phyloP scores from a whole-genome alignment of 2,113 vertebrate genomes.

The Synodontis membranacea region DNA sequence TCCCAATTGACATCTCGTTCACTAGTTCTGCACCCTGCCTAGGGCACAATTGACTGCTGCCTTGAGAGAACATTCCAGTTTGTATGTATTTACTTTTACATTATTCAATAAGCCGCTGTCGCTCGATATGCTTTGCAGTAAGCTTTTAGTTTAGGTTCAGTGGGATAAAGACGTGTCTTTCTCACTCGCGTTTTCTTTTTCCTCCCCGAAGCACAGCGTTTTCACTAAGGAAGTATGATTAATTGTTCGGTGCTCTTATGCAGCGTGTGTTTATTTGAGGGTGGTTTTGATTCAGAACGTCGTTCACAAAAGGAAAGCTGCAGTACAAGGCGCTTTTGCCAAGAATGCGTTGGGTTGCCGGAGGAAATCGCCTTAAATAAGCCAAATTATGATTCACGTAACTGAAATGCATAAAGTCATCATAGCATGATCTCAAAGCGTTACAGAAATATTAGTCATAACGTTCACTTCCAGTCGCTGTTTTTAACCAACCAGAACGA shows the following conservation, averaged over 20 bases:
- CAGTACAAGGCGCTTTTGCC: not conserved
- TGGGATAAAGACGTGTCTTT: not conserved
- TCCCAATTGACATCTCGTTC: not conserved
- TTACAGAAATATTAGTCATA: not conserved
- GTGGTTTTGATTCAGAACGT: not conserved
- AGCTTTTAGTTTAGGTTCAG: not conserved
- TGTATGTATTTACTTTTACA: not conserved
- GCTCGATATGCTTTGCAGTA: not conserved
- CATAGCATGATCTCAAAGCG: not conserved
- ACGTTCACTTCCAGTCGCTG: not conserved
- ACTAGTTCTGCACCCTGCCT: not conserved
- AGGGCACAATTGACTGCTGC: not conserved
- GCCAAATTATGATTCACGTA: conserved; percentile 14
- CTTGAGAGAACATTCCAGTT: not conserved
- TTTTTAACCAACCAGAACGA: not conserved
- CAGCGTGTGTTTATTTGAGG: not conserved
- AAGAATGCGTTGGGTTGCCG: not conserved
- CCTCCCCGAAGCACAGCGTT: not conserved
- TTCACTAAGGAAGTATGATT: not conserved
- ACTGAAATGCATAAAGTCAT: conserved; percentile 2
- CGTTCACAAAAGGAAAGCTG: not conserved
- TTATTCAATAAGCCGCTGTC: not conserved
- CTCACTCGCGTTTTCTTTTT: not conserved
- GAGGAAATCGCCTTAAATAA: not conserved
- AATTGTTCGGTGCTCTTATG: not conserved